These are phyloP conservation scores for Tetrapedia diversipes DNA, from an alignment of 2,888 invertebrate genomes.

Conservation along the genomic window DNA sequence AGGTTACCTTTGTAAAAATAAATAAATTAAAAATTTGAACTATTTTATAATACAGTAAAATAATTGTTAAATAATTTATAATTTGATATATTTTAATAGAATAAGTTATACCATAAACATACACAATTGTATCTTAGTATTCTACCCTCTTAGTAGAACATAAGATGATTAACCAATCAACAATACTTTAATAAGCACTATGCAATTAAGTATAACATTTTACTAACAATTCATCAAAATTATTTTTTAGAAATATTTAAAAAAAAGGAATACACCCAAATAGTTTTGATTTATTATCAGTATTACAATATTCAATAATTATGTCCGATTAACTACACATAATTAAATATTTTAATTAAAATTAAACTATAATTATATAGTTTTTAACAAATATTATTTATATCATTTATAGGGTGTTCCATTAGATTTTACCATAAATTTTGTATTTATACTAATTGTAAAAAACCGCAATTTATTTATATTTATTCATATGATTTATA, in stretches of 20 bases:
- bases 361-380: no score
- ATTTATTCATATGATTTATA: not conserved
- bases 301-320: not conserved
- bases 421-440: not conserved
- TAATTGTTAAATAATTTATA: slow-evolving; percentile 21
- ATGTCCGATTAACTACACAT: no score
- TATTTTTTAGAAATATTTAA: not conserved
- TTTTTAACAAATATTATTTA: no score
- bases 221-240: not conserved
- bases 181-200: slow-evolving; percentile 21
- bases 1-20: slow-evolving; percentile 39
- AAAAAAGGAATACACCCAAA: not conserved
- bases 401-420: no score
- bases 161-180: slow-evolving; percentile 47
- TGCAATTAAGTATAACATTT: slow-evolving; percentile 2
- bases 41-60: slow-evolving; percentile 19
- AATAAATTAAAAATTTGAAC: slow-evolving; percentile 14
- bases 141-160: slow-evolving; percentile 47
- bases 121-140: slow-evolving; percentile 18
- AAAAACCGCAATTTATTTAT: not conserved
- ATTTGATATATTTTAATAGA: slow-evolving; percentile 28
- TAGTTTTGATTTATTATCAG: not conserved
- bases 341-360: no score
- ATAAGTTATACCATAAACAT: slow-evolving; percentile 18
- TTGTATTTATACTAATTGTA: not conserved